A percentile compares a stretch with the other conserved stretches of the same genome.
Conservation (phyloP, 2,888 invertebrate species). For the Drosophila mimica region DNA sequence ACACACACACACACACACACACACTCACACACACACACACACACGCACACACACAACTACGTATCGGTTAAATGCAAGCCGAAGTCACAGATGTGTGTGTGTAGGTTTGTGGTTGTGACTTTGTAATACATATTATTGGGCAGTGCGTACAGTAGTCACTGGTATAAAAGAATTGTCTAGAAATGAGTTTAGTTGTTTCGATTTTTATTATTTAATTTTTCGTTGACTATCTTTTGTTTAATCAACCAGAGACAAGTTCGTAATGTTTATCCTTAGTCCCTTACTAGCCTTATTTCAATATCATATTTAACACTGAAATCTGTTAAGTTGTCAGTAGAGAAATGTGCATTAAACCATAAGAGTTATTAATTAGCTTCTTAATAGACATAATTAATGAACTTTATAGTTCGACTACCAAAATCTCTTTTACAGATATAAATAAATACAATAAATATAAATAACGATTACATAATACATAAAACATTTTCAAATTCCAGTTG, state of each 20-base stretch:
- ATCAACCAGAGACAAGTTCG: background rate
- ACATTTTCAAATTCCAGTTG: background rate
- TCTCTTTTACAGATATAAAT: background rate
- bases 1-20: constrained; percentile 4
- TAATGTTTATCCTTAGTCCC: too few relatives aligned
- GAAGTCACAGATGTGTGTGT: constrained; percentile 64
- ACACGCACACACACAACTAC: constrained; percentile 11
- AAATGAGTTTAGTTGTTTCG: background rate
- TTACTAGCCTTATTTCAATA: background rate
- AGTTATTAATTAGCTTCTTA: too few relatives aligned
- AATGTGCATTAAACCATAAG: background rate
- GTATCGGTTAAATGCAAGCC: constrained; percentile 26
- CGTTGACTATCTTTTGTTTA: background rate
- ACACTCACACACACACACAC: constrained; percentile 3
- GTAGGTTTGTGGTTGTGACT: constrained; percentile 45
- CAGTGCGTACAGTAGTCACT: constrained; percentile 23
- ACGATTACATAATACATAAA: too few relatives aligned
- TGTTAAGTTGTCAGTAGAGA: background rate
- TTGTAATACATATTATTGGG: constrained; percentile 69
- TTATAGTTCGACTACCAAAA: background rate
- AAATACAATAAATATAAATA: background rate
- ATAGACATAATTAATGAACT: background rate
- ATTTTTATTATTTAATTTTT: background rate
- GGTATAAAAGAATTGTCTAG: background rate
- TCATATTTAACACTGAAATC: background rate